phyloP scores from a whole-genome alignment of 1,140 invertebrate genomes.

The Bombus cullumanus region DNA sequence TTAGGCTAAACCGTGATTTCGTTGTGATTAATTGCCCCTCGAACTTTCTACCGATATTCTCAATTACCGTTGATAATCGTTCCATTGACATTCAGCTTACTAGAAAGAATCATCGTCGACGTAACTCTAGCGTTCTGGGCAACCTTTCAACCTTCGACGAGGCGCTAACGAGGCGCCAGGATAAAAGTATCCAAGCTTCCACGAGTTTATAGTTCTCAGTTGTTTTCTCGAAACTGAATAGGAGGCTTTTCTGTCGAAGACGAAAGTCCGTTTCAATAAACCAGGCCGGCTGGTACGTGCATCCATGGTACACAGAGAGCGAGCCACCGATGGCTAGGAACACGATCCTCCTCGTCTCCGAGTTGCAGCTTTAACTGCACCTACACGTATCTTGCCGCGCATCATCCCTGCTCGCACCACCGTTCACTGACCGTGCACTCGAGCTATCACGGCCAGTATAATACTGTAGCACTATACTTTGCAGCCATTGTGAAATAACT shows the following conservation, averaged over 20 bases:
- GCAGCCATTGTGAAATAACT: slow-evolving; percentile 84
- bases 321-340: too few species aligned
- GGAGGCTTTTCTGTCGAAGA: too few species aligned
- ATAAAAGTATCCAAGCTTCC: slow-evolving; percentile 10
- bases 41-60: too few species aligned
- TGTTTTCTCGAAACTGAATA: slow-evolving; percentile 23
- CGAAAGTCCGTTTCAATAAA: not conserved
- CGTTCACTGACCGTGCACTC: slow-evolving; percentile 67
- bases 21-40: too few species aligned
- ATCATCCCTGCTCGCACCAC: slow-evolving; percentile 57
- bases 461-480: slow-evolving; percentile 81
- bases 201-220: slow-evolving; percentile 35
- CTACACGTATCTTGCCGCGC: slow-evolving; percentile 17
- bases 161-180: not conserved
- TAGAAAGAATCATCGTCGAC: too few species aligned
- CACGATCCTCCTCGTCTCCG: not conserved
- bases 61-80: too few species aligned
- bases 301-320: too few species aligned
- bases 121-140: too few species aligned
- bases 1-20: too few species aligned
- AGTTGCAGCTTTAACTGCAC: slow-evolving; percentile 17
- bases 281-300: too few species aligned
- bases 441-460: slow-evolving; percentile 70
- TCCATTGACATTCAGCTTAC: too few species aligned
- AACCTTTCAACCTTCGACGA: not conserved